Evolutionary conservation across 2,113 vertebrate genomes (phyloP).

Genomic region (Todiramphus saurophagus): DNA sequence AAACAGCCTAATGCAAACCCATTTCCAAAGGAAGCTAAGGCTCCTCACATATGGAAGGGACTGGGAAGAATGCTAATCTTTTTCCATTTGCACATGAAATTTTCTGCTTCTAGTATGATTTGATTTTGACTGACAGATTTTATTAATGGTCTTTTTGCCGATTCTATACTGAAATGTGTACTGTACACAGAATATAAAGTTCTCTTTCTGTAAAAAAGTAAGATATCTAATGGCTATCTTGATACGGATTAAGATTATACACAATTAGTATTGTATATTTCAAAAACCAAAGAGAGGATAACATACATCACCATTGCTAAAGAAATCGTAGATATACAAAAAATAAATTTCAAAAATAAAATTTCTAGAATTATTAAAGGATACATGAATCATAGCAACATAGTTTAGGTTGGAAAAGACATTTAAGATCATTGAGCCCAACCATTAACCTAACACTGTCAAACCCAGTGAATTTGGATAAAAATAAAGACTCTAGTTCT

Average conservation of each 20-base stretch:
- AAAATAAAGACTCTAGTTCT: neutral
- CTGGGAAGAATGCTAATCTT: neutral
- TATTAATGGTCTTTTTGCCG: neutral
- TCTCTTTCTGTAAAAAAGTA: neutral
- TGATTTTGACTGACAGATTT: neutral
- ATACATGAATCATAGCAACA: neutral
- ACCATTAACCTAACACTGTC: neutral
- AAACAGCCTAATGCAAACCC: slow-evolving; percentile 16
- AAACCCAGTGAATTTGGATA: neutral
- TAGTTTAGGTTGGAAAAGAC: neutral
- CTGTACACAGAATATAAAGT: neutral
- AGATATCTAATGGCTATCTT: neutral
- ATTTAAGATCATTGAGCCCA: neutral
- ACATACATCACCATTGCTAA: neutral
- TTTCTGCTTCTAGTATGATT: neutral
- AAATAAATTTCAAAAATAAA: neutral
- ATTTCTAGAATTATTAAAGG: neutral
- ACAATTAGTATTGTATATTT: neutral
- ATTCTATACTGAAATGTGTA: neutral
- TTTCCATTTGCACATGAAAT: neutral
- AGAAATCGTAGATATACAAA: neutral
- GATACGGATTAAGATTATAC: neutral
- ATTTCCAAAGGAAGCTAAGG: slow-evolving; percentile 2
- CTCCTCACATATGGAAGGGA: neutral
- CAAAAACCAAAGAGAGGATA: neutral